Conservation (phyloP, 2,797 vertebrate species). For the Characodon lateralis region DNA sequence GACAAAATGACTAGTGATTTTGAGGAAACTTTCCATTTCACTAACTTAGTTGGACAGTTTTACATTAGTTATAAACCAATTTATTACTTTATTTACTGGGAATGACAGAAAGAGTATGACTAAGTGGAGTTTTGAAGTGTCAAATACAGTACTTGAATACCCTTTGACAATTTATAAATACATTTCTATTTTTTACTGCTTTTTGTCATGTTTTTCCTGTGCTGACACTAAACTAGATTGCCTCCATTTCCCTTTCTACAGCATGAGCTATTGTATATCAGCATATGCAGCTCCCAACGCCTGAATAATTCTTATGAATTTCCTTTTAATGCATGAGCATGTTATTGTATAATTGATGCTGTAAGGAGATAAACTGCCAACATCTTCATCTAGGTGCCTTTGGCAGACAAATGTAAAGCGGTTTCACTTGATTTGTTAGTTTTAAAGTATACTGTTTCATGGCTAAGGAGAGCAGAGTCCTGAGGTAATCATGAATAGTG, state of each 20-base stretch:
- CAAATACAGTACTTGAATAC: constrained; percentile 28
- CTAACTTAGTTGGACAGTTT: constrained; percentile 21
- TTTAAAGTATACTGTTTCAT: constrained; percentile 57
- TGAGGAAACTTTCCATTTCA: constrained; percentile 17
- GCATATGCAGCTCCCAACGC: constrained; percentile 35
- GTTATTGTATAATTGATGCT: constrained; percentile 69
- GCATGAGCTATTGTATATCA: constrained; percentile 42
- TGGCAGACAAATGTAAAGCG: constrained; percentile 48
- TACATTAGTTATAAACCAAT: constrained; percentile 14
- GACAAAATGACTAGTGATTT: constrained; percentile 5
- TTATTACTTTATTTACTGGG: constrained; percentile 7
- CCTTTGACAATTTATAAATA: constrained; percentile 24
- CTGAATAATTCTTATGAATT: constrained; percentile 50
- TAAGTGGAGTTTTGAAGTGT: constrained; percentile 32
- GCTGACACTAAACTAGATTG: constrained; percentile 16
- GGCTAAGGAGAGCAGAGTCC: constrained; percentile 40
- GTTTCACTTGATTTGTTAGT: constrained; percentile 68
- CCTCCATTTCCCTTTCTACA: constrained; percentile 39
- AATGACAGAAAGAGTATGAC: constrained; percentile 17
- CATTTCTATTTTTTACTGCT: constrained; percentile 18
- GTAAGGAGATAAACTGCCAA: constrained; percentile 67
- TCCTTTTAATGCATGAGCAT: constrained; percentile 43
- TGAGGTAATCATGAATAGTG: constrained; percentile 43
- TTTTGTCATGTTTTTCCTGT: constrained; percentile 36
- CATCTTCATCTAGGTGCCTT: constrained; percentile 61